Conservation (phyloP, 2,113 vertebrate genomes). For the Eidolon helvum region DNA sequence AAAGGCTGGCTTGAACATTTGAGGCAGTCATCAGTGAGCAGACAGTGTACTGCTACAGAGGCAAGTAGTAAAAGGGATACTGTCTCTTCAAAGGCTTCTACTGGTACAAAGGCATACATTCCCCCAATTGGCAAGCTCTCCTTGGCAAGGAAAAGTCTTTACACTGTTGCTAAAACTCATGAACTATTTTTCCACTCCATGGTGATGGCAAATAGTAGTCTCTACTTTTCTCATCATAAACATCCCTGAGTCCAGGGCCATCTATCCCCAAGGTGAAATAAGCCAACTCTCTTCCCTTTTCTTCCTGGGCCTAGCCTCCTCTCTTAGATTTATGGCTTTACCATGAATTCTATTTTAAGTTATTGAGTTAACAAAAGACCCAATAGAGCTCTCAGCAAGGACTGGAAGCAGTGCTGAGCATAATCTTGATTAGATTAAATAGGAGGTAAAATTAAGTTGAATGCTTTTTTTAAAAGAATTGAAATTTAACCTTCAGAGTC, state of each 20-base stretch:
- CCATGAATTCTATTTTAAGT: neutral
- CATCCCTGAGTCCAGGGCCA: neutral
- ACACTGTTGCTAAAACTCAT: neutral
- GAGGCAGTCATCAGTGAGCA: neutral
- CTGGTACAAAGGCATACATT: neutral
- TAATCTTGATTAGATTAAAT: conserved; percentile 19
- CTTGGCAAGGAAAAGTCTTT: neutral
- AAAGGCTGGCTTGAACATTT: neutral
- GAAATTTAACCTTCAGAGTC: conserved; percentile 6
- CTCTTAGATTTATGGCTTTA: neutral
- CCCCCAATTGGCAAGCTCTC: neutral
- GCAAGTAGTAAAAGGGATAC: neutral
- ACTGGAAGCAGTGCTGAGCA: neutral
- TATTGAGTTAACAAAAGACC: conserved; percentile 36
- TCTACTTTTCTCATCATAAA: neutral
- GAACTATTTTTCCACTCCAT: neutral
- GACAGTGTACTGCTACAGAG: neutral
- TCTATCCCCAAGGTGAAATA: neutral
- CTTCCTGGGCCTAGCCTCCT: neutral
- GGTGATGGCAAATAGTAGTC: neutral
- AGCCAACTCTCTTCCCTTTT: neutral
- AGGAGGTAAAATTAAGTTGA: conserved; percentile 38
- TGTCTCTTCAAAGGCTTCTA: neutral
- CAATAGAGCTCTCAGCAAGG: neutral
- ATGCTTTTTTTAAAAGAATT: neutral